Evolutionary conservation across 2,113 vertebrate species (phyloP).

Genomic region (Xerus inauris): DNA sequence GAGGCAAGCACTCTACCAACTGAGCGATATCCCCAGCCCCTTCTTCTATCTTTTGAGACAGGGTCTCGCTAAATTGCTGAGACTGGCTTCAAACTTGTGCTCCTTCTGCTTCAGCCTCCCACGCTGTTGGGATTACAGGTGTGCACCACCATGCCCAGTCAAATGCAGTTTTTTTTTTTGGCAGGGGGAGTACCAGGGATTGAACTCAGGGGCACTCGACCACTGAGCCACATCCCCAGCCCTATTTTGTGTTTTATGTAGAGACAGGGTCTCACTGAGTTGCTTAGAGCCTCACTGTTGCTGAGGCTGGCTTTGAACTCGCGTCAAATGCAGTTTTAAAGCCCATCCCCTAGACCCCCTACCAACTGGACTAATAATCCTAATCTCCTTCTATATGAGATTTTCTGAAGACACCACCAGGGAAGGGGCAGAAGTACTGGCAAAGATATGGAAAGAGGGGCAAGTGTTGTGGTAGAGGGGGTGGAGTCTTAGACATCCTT

Average conservation of each 20-base stretch:
- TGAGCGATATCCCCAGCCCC: no score
- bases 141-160: no score
- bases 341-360: background rate
- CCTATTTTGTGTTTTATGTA: no score
- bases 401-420: background rate
- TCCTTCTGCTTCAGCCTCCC: background rate
- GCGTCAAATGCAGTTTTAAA: constrained; percentile 1
- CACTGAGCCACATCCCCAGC: no score
- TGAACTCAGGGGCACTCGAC: no score
- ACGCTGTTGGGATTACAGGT: background rate
- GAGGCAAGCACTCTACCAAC: no score
- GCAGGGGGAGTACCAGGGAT: no score
- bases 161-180: background rate
- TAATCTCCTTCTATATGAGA: background rate
- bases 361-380: background rate
- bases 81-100: background rate
- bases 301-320: no score
- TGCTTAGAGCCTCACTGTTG: no score
- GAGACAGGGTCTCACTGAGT: no score
- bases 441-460: background rate
- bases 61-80: background rate
- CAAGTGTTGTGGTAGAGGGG: background rate
- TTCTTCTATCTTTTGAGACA: background rate
- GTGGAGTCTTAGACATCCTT: background rate
- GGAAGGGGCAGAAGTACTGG: background rate